Conservation (phyloP, 1,140 invertebrate genomes). For the Lasaia peninsularis region DNA sequence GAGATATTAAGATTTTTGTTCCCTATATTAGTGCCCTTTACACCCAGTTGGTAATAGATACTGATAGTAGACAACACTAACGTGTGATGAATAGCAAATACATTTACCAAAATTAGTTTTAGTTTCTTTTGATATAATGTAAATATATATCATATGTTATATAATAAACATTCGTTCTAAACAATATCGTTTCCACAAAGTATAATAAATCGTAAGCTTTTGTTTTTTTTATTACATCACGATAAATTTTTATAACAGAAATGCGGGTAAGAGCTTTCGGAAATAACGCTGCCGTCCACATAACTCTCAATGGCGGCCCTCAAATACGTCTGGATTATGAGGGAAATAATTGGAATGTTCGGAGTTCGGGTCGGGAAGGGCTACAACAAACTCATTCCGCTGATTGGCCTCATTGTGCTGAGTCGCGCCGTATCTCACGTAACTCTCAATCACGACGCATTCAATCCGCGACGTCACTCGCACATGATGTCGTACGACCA, state of each 20-base stretch:
- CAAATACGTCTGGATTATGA: neutral
- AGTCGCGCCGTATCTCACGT: constrained; percentile 31
- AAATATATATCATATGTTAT: too few relatives aligned
- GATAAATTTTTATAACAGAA: neutral
- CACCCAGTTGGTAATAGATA: too few relatives aligned
- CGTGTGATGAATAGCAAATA: too few relatives aligned
- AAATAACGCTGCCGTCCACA: constrained; percentile 1
- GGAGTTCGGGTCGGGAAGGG: neutral
- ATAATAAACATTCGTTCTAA: too few relatives aligned
- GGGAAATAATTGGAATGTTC: constrained; percentile 9
- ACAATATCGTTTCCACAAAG: too few relatives aligned
- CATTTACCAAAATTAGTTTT: too few relatives aligned
- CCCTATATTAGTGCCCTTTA: too few relatives aligned
- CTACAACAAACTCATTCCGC: constrained; percentile 34
- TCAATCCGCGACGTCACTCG: constrained; percentile 28
- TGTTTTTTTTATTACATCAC: too few relatives aligned
- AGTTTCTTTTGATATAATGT: too few relatives aligned
- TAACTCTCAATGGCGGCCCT: neutral
- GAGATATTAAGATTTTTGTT: too few relatives aligned
- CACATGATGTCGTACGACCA: constrained; percentile 22
- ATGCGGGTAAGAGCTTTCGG: neutral
- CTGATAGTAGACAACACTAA: too few relatives aligned
- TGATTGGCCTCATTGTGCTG: constrained; percentile 45
- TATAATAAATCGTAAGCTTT: too few relatives aligned
- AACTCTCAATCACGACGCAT: constrained; percentile 41